phyloP scores from a whole-genome alignment of 23 tunicate species.

The Diplosoma virens region DNA sequence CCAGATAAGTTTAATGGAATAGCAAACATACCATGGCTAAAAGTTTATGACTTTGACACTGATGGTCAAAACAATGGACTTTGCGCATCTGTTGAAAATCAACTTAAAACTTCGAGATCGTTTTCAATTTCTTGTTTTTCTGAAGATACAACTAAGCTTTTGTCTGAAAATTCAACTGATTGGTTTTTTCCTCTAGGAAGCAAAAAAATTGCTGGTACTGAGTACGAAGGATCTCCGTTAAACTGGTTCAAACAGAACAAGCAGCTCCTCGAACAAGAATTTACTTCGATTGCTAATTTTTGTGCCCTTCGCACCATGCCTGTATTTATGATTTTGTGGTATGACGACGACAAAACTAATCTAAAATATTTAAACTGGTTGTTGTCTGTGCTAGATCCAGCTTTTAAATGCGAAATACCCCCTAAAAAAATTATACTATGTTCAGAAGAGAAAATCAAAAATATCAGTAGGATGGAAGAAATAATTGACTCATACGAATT shows the following conservation, averaged over 20 bases:
- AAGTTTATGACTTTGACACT: slow-evolving; percentile 68
- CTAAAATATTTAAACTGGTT: slow-evolving; percentile 2
- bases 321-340: slow-evolving; percentile 12
- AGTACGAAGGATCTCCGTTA: background rate
- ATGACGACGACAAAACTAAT: background rate
- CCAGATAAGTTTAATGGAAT: slow-evolving; percentile 3
- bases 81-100: background rate
- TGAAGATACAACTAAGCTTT: background rate
- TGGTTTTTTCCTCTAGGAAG: slow-evolving; percentile 16
- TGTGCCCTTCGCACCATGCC: background rate
- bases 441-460: background rate
- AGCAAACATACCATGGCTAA: slow-evolving; percentile 59
- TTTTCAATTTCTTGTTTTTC: background rate
- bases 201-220: background rate
- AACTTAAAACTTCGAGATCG: background rate
- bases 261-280: background rate
- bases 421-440: background rate
- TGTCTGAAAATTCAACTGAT: background rate
- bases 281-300: background rate
- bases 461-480: background rate
- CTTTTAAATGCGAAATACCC: background rate
- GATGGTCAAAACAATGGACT: slow-evolving; percentile 30
- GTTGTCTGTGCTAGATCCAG: background rate
- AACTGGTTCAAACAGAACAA: background rate
- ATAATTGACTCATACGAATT: background rate